phyloP scores from a whole-genome alignment of 2,888 invertebrate species.

The Bugula neritina region DNA sequence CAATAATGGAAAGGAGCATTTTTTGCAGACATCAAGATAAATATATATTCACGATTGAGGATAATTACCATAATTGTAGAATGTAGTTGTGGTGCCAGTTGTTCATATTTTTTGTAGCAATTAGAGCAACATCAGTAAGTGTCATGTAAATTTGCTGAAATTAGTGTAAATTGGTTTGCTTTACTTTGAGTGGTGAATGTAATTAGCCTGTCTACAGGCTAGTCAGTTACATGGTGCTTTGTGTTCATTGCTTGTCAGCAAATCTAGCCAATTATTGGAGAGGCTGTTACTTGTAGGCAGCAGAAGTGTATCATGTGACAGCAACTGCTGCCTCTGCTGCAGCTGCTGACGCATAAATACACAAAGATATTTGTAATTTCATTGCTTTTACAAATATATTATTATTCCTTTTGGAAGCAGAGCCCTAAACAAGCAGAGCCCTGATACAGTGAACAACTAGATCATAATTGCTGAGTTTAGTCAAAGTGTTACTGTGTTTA shows the following conservation, averaged over 20 bases:
- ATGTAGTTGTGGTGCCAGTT: constrained; percentile 7
- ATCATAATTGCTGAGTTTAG: too few species aligned
- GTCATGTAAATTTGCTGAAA: constrained; percentile 26
- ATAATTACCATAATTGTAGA: constrained; percentile 25
- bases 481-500: too few species aligned
- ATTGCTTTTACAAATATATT: too few species aligned
- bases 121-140: constrained; percentile 16
- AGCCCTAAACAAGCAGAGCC: too few species aligned
- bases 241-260: not conserved
- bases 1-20: not conserved
- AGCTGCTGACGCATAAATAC: too few species aligned
- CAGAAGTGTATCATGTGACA: too few species aligned
- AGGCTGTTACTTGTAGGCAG: too few species aligned
- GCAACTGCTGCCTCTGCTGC: too few species aligned
- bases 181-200: not conserved
- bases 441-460: too few species aligned
- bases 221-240: not conserved
- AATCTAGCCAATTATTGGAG: too few species aligned
- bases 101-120: not conserved
- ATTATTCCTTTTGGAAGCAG: too few species aligned
- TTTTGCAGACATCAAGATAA: not conserved
- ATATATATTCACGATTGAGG: not conserved
- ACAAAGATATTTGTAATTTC: too few species aligned
- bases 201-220: not conserved
- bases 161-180: not conserved